Percentiles rank a stretch among this genome's conserved stretches.
Evolutionary conservation across 2,113 vertebrate genomes (phyloP).

Genomic region (Atrichornis clamosus): DNA sequence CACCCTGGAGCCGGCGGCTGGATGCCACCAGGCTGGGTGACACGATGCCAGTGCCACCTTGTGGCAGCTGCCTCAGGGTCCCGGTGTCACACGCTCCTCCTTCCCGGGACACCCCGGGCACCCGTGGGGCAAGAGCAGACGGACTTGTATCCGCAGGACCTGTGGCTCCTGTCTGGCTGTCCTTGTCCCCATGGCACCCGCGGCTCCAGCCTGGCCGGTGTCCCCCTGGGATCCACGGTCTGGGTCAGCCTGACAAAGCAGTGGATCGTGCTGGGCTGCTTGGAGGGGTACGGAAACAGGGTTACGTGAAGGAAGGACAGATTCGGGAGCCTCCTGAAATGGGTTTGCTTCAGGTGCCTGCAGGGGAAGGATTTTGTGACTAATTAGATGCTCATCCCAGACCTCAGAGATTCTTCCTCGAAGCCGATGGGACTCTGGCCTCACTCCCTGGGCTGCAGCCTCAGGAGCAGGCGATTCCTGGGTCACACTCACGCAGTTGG

Average conservation of each 20-base stretch:
- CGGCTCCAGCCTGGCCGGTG: not conserved
- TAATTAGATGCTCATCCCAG: not conserved
- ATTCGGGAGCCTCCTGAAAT: not conserved
- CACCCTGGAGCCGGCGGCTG: not conserved
- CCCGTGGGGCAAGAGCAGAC: accelerated
- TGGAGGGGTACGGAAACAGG: accelerated
- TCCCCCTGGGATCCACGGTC: not conserved
- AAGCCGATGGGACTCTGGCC: not conserved
- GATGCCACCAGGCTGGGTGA: not conserved
- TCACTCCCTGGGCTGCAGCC: not conserved
- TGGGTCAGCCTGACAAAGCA: not conserved
- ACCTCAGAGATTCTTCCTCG: not conserved
- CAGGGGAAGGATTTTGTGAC: not conserved
- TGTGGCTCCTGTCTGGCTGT: not conserved
- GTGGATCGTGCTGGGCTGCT: not conserved
- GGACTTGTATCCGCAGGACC: accelerated
- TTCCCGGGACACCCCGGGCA: not conserved
- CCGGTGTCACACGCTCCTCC: accelerated
- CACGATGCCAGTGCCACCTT: slow-evolving; percentile 21
- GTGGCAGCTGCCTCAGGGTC: not conserved
- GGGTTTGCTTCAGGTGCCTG: not conserved
- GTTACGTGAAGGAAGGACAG: accelerated
- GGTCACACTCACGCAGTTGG: not conserved
- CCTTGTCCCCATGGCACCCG: not conserved
- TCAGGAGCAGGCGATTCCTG: not conserved